These are phyloP conservation scores for Mesodorylaimus sp. DNA, from an alignment of 2,888 invertebrate genomes.

Conservation along the genomic window DNA sequence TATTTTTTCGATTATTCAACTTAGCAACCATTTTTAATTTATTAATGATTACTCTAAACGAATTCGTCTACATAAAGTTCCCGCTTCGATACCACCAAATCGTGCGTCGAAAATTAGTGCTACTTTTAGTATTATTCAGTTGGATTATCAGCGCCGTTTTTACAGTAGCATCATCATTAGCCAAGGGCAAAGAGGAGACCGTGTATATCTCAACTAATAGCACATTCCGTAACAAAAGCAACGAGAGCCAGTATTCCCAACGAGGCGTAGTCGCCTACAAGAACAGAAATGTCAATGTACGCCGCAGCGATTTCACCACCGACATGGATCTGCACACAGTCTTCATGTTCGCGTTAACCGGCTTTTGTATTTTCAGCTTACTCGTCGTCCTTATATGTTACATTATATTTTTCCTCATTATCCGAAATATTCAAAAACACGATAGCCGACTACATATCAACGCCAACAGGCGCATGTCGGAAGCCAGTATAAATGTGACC, in stretches of 20 bases:
- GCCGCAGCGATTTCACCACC: no score
- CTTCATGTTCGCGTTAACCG: conserved; percentile 5
- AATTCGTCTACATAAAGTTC: conserved; percentile 19
- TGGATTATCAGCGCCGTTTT: conserved; percentile 10
- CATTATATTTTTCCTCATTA: conserved; percentile 15
- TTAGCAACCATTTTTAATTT: conserved; percentile 20
- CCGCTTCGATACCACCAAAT: conserved; percentile 17
- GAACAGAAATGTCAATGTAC: no score
- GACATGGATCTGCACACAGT: neutral
- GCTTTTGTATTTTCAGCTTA: conserved; percentile 17
- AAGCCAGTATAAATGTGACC: no score
- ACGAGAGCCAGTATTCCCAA: no score
- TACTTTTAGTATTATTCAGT: neutral
- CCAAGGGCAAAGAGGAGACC: neutral
- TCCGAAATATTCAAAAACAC: conserved; percentile 13
- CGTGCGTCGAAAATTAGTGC: conserved; percentile 14
- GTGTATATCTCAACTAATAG: neutral
- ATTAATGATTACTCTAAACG: conserved; percentile 19
- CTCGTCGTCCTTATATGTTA: conserved; percentile 17
- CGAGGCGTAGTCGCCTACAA: no score
- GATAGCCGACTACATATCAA: conserved; percentile 10
- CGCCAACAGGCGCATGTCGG: neutral
- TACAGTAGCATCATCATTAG: conserved; percentile 1
- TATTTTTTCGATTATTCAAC: conserved; percentile 14
- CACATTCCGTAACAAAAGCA: neutral